Evolutionary conservation across 2,888 invertebrate species (phyloP), one percentile per base, ranked within the genome.

Genomic region (Phalangium opilio): DNA sequence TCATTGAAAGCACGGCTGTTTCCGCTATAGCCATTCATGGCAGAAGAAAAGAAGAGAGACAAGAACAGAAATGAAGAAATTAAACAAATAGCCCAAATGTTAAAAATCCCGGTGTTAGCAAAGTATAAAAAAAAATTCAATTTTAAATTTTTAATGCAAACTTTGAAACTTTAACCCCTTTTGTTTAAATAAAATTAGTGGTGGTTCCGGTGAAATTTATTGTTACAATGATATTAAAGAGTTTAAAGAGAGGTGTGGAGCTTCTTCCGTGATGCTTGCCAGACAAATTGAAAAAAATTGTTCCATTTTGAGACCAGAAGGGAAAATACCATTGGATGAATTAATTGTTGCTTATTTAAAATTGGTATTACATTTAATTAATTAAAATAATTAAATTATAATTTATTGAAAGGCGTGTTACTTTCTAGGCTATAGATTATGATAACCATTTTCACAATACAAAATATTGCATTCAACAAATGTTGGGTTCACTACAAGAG

Each of bases 391-490:
- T n/a, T n/a, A n/a, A 27, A 27, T 27, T 27, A 27, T 27, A 7
- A 8, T 77, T 59, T n/a, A n/a, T 34, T 2, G 14, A n/a, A 2
- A 34, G 14, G 4, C 14, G 35, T 34, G 12, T 34, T 34, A 67
- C 70, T 87, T 39, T 76, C 59, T 72, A 87, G 64, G 82, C 86
- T 36, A 75, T 95, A 42, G 81, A 86, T 57, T 95, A 79, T 69
- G 91, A 95, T 61, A 93, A 89, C 69, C 75, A 83, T 5, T 83
- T 86, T 20, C 80, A 84, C 43, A 91, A 90, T 65, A 80, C 85
- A 14, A 98, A 98, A 67, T 98, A 98, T 67, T 87, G 89, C 61
- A 73, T 98, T 44, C 93, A 96, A 68, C 86, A 87, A 68, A 87
- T 96, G 71, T 70, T 98, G 47, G 78, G 85, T 57, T 86, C 89